phyloP scores from a whole-genome alignment of 2,113 vertebrate genomes.

The Sapajus apella region DNA sequence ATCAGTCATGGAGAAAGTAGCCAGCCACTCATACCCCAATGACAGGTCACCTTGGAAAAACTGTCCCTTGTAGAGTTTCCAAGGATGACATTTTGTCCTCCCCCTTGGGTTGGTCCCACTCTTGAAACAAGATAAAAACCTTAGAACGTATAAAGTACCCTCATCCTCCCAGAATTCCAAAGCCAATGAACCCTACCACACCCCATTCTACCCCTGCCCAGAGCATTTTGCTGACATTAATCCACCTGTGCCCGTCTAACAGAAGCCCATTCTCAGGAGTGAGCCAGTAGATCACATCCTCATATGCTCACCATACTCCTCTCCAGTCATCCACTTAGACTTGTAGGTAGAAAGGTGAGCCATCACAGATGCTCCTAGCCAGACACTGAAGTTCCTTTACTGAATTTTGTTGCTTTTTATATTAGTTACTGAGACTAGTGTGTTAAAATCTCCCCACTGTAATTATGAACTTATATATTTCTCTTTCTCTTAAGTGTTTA shows the following conservation, averaged over 20 bases:
- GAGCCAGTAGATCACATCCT: conserved; percentile 33
- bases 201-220: neutral
- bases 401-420: neutral
- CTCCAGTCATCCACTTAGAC: conserved; percentile 90
- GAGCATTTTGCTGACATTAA: neutral
- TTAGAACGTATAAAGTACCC: neutral
- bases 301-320: conserved; percentile 84
- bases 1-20: neutral
- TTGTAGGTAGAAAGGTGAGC: conserved; percentile 90
- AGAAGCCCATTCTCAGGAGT: neutral
- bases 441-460: neutral
- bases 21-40: neutral
- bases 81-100: neutral
- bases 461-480: neutral
- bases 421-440: neutral
- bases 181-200: neutral
- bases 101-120: neutral
- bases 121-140: conserved; percentile 31
- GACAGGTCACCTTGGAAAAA: neutral
- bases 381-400: conserved; percentile 84
- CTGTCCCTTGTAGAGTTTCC: neutral
- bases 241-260: rapidly evolving
- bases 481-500: neutral
- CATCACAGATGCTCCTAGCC: conserved; percentile 89
- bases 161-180: neutral